Evolutionary conservation across 2,797 vertebrate species (phyloP).

Genomic region (Anguilla obscura): DNA sequence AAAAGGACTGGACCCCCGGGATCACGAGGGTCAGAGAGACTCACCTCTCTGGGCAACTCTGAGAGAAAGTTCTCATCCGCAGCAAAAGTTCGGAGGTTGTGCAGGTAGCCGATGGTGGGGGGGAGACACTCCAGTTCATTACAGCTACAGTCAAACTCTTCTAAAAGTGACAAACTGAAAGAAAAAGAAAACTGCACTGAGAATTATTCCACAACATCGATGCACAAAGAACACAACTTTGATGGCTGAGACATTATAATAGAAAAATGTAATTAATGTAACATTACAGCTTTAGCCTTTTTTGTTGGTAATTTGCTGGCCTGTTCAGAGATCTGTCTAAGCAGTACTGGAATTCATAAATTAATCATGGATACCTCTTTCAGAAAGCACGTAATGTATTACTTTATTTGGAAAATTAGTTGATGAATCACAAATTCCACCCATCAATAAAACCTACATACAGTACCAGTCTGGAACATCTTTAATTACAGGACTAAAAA

Average conservation of each 20-base stretch:
- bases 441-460: constrained; percentile 2
- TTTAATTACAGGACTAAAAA: neutral
- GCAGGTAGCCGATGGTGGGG: constrained; percentile 90
- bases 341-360: constrained; percentile 6
- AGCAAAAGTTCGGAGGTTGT: constrained; percentile 90
- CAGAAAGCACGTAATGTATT: neutral
- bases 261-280: neutral
- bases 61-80: constrained; percentile 97
- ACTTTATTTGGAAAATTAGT: neutral
- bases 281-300: constrained; percentile 3
- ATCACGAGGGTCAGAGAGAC: constrained; percentile 38
- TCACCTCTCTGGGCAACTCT: constrained; percentile 93
- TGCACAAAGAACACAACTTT: neutral
- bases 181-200: constrained; percentile 11
- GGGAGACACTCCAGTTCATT: constrained; percentile 95
- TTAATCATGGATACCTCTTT: neutral
- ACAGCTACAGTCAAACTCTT: constrained; percentile 98
- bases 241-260: neutral
- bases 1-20: neutral
- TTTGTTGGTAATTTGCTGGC: neutral
- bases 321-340: neutral
- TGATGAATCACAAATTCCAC: neutral
- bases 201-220: neutral
- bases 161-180: constrained; percentile 91
- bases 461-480: constrained; percentile 17